Evolutionary conservation across 2,888 invertebrate genomes (phyloP), one percentile per base, ranked within the genome.

Genomic region (Aphidius colemani): DNA sequence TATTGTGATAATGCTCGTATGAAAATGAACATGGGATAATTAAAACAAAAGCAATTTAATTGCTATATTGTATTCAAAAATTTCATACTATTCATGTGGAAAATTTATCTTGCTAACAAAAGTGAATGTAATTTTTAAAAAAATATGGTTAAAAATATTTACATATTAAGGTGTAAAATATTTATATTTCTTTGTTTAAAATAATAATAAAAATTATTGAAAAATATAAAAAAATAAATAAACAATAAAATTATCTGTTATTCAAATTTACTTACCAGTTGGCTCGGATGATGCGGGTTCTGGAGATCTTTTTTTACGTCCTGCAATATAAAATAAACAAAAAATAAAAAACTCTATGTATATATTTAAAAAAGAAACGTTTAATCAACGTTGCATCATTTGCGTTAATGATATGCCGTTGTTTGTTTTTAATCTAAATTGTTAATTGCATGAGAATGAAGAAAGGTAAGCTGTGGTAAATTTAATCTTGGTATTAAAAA

Each of bases 241-340:
- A 11, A 50, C 50, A 65, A 57, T 53, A 40, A 8, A 57, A 18
- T 43, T 55, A 18, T 53, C 30, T 46, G 11, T 53, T 57, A 57
- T 46, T 39, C 11, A 39, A 60, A 11, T 7, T 44, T 39, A 67
- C 74, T 73, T 70, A 77, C 77, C 75, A 60, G 73, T 75, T 43
- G 74, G 71, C 56, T 71, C 67, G 6, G 69, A 64, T n/a, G 69
- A 58, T 39, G 69, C 66, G 10, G 68, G 56, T 59, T 73, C 74
- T n/a, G 66, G 71, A 39, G 80, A 74, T 70, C 81, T 74, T 66
- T 69, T 78, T 65, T 71, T 79, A 30, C 81, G 80, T 56, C 81
- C 81, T 81, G 64, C n/a, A 51, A 30, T 30, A 45, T n/a, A 68
- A 68, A 13, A 64, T 59, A 67, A 68, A 71, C n/a, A 40, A 60